Evolutionary conservation across 92 coral and sea anemone species (phyloP).

Genomic region (Isaurus tuberculatus): DNA sequence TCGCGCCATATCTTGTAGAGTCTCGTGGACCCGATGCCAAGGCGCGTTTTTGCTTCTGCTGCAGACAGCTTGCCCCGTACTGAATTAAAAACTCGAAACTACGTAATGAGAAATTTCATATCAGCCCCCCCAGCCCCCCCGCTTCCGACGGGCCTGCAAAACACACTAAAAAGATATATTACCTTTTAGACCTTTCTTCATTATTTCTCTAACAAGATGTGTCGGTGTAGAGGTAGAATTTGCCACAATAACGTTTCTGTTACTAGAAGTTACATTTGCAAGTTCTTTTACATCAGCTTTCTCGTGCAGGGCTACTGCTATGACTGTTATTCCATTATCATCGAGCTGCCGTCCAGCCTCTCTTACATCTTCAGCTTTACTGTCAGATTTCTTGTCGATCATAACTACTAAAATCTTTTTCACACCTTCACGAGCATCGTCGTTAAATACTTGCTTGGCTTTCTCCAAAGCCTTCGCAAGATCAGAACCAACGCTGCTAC

Average conservation of each 20-base stretch:
- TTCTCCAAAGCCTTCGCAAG: conserved; percentile 70
- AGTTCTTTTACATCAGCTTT: conserved; percentile 77
- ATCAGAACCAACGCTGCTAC: conserved; percentile 67
- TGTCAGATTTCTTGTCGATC: conserved; percentile 68
- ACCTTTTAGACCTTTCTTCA: conserved; percentile 74
- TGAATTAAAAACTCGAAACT: too few species aligned
- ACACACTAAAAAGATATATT: neutral
- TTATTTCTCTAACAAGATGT: conserved; percentile 61
- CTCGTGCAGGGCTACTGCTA: conserved; percentile 81
- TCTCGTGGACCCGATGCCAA: too few species aligned
- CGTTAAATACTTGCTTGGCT: conserved; percentile 61
- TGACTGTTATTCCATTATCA: conserved; percentile 76
- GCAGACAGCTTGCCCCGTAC: too few species aligned
- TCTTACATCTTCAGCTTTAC: conserved; percentile 43
- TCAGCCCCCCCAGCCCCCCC: too few species aligned
- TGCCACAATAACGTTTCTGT: conserved; percentile 65
- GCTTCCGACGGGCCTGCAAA: too few species aligned
- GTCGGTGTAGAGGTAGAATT: conserved; percentile 59
- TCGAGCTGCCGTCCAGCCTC: conserved; percentile 73
- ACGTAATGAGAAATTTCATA: too few species aligned
- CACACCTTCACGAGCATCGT: conserved; percentile 71
- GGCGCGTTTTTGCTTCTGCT: too few species aligned
- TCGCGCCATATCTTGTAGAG: too few species aligned
- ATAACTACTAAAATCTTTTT: conserved; percentile 81
- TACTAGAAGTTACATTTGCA: conserved; percentile 66